A percentile compares a stretch with the other conserved stretches of the same genome.
phyloP scores from a whole-genome alignment of 1,140 invertebrate genomes.

The Camponotus pennsylvanicus region DNA sequence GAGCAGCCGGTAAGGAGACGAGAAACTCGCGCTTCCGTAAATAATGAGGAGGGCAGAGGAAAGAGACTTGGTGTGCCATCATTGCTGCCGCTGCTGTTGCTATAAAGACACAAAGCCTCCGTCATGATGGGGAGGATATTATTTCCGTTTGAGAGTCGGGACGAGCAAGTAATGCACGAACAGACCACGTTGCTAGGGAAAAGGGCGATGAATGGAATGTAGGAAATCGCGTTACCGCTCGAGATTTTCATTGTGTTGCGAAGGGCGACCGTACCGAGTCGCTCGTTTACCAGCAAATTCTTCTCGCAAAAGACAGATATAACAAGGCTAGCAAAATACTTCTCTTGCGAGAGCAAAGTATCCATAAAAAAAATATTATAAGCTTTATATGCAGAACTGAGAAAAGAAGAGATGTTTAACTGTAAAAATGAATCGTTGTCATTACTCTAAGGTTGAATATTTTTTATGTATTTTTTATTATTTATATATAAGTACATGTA shows the following conservation, averaged over 20 bases:
- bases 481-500: neutral
- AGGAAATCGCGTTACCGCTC: slow-evolving; percentile 67
- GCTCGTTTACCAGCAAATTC: slow-evolving; percentile 51
- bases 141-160: slow-evolving; percentile 64
- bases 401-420: neutral
- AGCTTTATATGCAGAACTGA: neutral
- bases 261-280: slow-evolving; percentile 59
- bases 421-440: neutral
- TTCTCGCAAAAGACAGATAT: slow-evolving; percentile 16
- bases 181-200: slow-evolving; percentile 36
- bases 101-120: slow-evolving; percentile 65
- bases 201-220: slow-evolving; percentile 56
- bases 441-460: neutral
- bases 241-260: slow-evolving; percentile 60
- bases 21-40: slow-evolving; percentile 72
- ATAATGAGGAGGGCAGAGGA: slow-evolving; percentile 67
- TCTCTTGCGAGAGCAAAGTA: neutral
- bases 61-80: slow-evolving; percentile 22
- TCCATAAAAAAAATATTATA: neutral
- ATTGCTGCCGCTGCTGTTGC: slow-evolving; percentile 28
- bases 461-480: neutral
- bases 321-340: slow-evolving; percentile 35
- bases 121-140: slow-evolving; percentile 66
- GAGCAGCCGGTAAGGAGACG: slow-evolving; percentile 62
- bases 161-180: slow-evolving; percentile 41